These are phyloP conservation scores for Phrynocephalus forsythii DNA, from an alignment of 2,797 vertebrate species.

Conservation along the genomic window DNA sequence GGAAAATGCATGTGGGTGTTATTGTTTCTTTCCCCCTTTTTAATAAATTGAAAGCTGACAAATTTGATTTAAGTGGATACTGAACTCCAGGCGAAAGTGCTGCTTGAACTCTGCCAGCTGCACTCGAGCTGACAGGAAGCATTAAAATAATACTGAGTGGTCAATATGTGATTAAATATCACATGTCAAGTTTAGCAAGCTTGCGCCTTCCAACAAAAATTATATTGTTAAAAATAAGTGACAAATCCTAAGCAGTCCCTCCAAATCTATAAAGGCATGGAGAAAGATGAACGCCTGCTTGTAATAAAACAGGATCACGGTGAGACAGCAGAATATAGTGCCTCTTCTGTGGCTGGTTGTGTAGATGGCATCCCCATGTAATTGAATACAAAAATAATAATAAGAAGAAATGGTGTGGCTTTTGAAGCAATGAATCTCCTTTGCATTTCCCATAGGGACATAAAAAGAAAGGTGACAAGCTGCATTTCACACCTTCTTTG, in stretches of 20 bases:
- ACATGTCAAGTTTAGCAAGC: slow-evolving; percentile 68
- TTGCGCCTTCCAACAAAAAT: slow-evolving; percentile 69
- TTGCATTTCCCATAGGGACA: slow-evolving; percentile 61
- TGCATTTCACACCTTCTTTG: slow-evolving; percentile 64
- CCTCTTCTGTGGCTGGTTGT: slow-evolving; percentile 36
- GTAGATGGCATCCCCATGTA: slow-evolving; percentile 64
- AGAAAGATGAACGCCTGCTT: slow-evolving; percentile 64
- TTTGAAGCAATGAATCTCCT: slow-evolving; percentile 69
- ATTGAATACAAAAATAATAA: slow-evolving; percentile 68
- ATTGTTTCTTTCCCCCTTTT: slow-evolving; percentile 39
- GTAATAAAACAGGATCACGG: slow-evolving; percentile 64
- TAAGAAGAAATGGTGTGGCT: slow-evolving; percentile 47
- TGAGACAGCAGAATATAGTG: slow-evolving; percentile 55
- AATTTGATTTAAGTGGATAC: slow-evolving; percentile 74
- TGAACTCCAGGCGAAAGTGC: slow-evolving; percentile 74
- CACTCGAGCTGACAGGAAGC: slow-evolving; percentile 72
- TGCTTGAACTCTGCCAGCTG: slow-evolving; percentile 73
- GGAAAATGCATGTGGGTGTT: slow-evolving; percentile 8
- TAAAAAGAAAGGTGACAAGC: slow-evolving; percentile 54
- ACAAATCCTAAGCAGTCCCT: slow-evolving; percentile 70
- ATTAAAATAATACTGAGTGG: slow-evolving; percentile 70
- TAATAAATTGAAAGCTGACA: slow-evolving; percentile 74
- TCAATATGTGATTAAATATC: slow-evolving; percentile 73
- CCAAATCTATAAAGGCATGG: slow-evolving; percentile 68
- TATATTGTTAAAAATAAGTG: slow-evolving; percentile 77